Base-by-base conservation (phyloP, 2,797 vertebrate genomes). In the Alcedo quadribrachys region DNA sequence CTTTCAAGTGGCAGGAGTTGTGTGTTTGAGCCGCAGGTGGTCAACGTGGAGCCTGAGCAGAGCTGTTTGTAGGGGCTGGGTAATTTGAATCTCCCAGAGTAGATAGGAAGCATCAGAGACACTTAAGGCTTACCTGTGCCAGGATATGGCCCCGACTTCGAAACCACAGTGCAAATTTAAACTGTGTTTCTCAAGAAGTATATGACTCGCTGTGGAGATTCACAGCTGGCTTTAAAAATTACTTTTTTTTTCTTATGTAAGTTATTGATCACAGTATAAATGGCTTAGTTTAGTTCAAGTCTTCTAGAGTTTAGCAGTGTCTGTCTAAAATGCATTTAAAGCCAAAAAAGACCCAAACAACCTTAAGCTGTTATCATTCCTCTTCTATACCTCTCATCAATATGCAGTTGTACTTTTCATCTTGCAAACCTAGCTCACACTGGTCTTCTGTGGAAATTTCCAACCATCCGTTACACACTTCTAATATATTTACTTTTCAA, bases 1-100 rank as follows among this genome's bases (percentile, higher is more conserved):
- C 87, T 96, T 96, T 94, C 66, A 95, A 93, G 91, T 45, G 73
- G 70, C 61, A 57, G 87, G 82, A 82, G 65, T 60, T 92, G 87
- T 78, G 67, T 68, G 73, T 84, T 62, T 8, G 75, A 92, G 74
- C 74, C 0, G 50, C 89, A 94, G 91, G 94, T 94, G 94, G 81
- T 67, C 75, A 4, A 40, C n/a, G 55, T 40, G 28, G 81, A 86
- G 82, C 8, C 37, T 8, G 89, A 93, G 85, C 53, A 0, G 66
- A 60, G 46, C 8, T 45, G 33, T 77, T 79, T 60, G 80, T 51
- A 76, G 53, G 48, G 54, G 9, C 35, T 43, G 75, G 9, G 57
- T 19, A 62, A 35, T n/a, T 30, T 21, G 48, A 46, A 81, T 81
- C 21, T 66, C 40, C 8, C 55, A 2, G 15, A 83, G 37, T 6